Evolutionary conservation across 2,113 vertebrate species (phyloP).

Genomic region (Megaceryle torquata): DNA sequence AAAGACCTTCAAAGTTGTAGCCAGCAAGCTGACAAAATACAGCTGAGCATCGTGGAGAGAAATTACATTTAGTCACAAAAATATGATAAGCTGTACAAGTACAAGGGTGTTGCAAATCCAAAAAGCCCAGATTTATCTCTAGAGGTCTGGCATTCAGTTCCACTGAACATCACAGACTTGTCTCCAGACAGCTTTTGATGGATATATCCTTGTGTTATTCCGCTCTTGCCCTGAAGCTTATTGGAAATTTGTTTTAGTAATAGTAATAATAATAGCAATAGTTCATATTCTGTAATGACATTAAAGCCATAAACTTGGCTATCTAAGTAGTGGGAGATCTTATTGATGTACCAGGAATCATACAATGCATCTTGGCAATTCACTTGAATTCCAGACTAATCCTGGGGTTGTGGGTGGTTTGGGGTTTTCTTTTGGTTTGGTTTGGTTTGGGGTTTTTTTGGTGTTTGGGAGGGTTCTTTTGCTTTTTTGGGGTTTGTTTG

Average conservation of each 20-base stretch:
- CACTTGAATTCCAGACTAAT: neutral
- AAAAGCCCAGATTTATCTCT: neutral
- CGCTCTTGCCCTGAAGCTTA: neutral
- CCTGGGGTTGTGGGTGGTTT: too few species aligned
- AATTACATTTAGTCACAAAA: conserved; percentile 9
- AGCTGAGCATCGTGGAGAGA: neutral
- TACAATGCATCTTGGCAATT: neutral
- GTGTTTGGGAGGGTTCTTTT: too few species aligned
- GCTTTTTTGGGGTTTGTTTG: too few species aligned
- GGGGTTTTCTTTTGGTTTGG: too few species aligned
- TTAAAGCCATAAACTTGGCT: neutral
- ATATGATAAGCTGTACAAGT: neutral
- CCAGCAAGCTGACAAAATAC: neutral
- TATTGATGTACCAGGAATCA: neutral
- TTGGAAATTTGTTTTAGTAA: neutral
- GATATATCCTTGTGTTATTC: neutral
- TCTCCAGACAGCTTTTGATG: neutral
- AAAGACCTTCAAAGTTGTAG: neutral
- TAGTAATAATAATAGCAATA: neutral
- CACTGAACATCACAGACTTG: neutral
- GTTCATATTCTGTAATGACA: neutral
- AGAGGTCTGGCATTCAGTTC: neutral
- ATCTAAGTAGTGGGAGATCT: neutral
- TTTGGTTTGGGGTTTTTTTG: too few species aligned
- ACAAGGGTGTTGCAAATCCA: neutral